Base-by-base conservation (phyloP, 1,140 invertebrate genomes). In the Cydia strobilella region DNA sequence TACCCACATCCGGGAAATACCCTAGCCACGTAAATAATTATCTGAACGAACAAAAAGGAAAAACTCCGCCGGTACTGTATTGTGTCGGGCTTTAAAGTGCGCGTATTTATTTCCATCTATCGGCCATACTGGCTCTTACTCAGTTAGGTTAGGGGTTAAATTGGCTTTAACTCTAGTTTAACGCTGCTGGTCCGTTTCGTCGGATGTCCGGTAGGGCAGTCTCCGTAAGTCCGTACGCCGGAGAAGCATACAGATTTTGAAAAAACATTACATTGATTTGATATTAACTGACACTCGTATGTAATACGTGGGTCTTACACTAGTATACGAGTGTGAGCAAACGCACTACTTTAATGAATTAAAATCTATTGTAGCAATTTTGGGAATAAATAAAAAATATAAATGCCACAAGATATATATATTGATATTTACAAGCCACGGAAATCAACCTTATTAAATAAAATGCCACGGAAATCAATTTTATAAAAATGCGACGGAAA, bases 131-230 rank as follows among this genome's bases (percentile, higher is more conserved):
- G 18, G 65, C 5, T 18, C 65, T 69, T 69, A n/a, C 35, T 4
- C 12, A 18, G 25, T 66, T 23, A 23, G 25, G 25, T 15, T 66
- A 66, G 18, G 63, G 27, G 63, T 35, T 13, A 31, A 27, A 66
- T 31, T 66, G n/a, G 54, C n/a, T 20, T 59, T 59, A 23, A 1
- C 65, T 20, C 18, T 35, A n/a, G n/a, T 20, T 69, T 35, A 10
- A 13, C 18, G 15, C n/a, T n/a, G 27, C 7, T 35, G 31, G 31
- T 35, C 9, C 18, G 27, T 69, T 35, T 35, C 65, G 35, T 69
- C 31, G 65, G 65, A 69, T 39, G 35, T 69, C 65, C 65, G 65
- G 65, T 9, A n/a, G 65, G 54, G 18, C 18, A 59, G 65, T 69
- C 31, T 39, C 65, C 18, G 9, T 18, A 6, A n/a, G 48, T 39